Base-by-base conservation (phyloP, 37 sponge, comb jelly and placozoan species). In the Halichondria panicea region DNA sequence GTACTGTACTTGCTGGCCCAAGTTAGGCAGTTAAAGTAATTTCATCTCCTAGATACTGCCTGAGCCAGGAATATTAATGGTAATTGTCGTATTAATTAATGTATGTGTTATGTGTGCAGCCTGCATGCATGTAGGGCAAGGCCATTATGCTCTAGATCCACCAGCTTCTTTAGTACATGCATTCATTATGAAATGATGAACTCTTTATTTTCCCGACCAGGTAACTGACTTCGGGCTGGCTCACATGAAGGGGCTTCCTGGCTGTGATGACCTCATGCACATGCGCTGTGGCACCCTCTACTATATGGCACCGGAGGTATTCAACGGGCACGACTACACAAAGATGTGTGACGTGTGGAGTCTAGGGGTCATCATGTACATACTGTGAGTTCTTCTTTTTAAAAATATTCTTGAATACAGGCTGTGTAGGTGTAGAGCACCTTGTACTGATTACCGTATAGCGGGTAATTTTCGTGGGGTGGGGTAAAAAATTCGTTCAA, bases 301-400 rank as follows among this genome's bases (percentile, higher is more conserved):
- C 56, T 96, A 96, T 74, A 96, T 96, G 97, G 99, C 99, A 22
- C 99, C 99, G 12, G 99, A 98, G 78, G 91, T 98, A 5, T 38
- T 98, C 52, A 98, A 83, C 81, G 76, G 79, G 34, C 76, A 91
- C 13, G 91, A 82, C 28, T 98, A 98, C 55, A 92, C 89, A 33
- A 80, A 92, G 48, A 81, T 83, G 60, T 98, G 99, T 74, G 99
- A 98, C 68, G 84, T 98, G 7, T 98, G 99, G 99, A 93, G 94
- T 44, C 79, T 95, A 27, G 99, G 99, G 21, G 97, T 98, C 61
- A 89, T 98, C 63, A 92, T 98, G 93, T 98, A 95, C 48, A 65
- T 68, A 24, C 63, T 98, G 97, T 96, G 43, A 90, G 97, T 89
- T 27, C n/a, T 58, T n/a, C n/a, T n/a, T n/a, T n/a, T n/a, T n/a